These are phyloP conservation scores for Sphenopsis melanotis DNA, from an alignment of 2,797 vertebrate species.

Conservation along the genomic window DNA sequence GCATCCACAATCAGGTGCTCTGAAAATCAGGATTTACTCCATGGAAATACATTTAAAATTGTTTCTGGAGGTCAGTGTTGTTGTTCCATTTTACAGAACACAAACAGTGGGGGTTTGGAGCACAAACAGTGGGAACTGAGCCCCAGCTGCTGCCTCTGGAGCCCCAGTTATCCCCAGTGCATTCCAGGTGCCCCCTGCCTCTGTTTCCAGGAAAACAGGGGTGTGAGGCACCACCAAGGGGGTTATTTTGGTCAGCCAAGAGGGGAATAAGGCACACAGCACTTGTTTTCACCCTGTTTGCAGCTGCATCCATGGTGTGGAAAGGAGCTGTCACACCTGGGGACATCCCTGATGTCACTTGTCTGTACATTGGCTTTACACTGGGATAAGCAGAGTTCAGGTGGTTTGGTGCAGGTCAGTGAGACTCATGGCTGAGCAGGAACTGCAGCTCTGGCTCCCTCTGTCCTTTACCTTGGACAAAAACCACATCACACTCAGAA, in stretches of 20 bases:
- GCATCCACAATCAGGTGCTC: background rate
- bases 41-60: fast-evolving
- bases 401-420: background rate
- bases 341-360: background rate
- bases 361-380: background rate
- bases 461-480: background rate
- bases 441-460: background rate
- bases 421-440: background rate
- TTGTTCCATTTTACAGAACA: background rate
- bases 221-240: background rate
- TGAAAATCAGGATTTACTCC: background rate
- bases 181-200: background rate
- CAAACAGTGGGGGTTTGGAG: background rate
- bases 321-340: background rate
- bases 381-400: background rate
- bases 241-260: background rate
- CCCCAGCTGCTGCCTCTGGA: background rate
- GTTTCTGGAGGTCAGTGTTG: background rate
- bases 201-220: background rate
- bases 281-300: background rate
- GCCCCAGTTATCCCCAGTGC: background rate
- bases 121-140: background rate
- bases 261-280: fast-evolving
- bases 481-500: background rate
- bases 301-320: background rate